phyloP scores from a whole-genome alignment of 2,113 vertebrate genomes.

The Scatophagus argus region DNA sequence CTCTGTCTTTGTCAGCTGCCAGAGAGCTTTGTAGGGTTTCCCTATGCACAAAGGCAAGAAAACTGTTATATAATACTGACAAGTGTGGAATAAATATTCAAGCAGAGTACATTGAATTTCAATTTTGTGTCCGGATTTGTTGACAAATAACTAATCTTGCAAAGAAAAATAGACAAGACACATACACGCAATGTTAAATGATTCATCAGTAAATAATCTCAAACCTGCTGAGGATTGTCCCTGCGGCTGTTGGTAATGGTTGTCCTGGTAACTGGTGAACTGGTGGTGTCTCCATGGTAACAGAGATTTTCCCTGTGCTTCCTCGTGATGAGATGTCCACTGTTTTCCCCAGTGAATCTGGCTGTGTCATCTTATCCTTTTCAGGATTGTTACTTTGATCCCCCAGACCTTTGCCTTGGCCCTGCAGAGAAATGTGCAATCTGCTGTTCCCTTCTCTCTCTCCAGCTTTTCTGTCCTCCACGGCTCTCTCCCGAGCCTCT shows the following conservation, averaged over 20 bases:
- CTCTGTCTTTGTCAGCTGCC: slow-evolving; percentile 46
- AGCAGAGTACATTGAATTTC: not conserved
- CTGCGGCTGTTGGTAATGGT: slow-evolving; percentile 71
- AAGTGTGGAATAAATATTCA: slow-evolving; percentile 4
- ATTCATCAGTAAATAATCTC: slow-evolving; percentile 38
- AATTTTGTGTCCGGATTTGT: not conserved
- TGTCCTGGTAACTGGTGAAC: slow-evolving; percentile 78
- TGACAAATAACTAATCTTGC: not conserved
- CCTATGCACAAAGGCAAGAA: slow-evolving; percentile 55
- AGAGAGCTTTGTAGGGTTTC: slow-evolving; percentile 54
- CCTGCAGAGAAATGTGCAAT: slow-evolving; percentile 12
- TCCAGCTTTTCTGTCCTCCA: slow-evolving; percentile 36
- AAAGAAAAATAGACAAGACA: not conserved
- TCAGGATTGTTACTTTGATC: slow-evolving; percentile 20
- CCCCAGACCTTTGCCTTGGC: slow-evolving; percentile 25
- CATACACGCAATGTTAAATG: not conserved
- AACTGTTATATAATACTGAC: slow-evolving; percentile 29
- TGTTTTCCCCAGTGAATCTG: slow-evolving; percentile 35
- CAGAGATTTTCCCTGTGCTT: slow-evolving; percentile 41
- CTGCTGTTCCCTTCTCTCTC: slow-evolving; percentile 4
- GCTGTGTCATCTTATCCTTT: slow-evolving; percentile 30
- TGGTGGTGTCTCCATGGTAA: slow-evolving; percentile 74
- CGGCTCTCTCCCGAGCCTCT: slow-evolving; percentile 66
- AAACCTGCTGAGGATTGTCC: slow-evolving; percentile 69
- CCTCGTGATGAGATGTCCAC: slow-evolving; percentile 36